Percentiles rank a stretch among this genome's conserved stretches.
Conservation (phyloP, 2,113 vertebrate species). For the Siniperca chuatsi region DNA sequence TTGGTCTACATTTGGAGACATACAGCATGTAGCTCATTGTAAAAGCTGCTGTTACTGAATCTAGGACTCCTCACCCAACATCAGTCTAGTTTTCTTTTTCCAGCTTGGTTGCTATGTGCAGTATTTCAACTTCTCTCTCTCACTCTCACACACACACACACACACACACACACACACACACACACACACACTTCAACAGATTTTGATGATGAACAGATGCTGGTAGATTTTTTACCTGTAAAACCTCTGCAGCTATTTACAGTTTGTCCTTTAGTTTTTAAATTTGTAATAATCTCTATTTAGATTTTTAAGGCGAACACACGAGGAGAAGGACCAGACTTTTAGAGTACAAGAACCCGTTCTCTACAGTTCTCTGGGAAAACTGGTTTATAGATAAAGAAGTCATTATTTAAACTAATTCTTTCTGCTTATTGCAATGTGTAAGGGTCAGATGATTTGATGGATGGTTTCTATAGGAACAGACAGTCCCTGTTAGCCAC, state of each 20-base stretch:
- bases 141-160: too few species aligned
- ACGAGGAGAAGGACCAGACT: background rate
- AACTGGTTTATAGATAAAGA: background rate
- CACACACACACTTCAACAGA: background rate
- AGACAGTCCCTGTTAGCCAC: background rate
- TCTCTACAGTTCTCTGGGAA: background rate
- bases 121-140: background rate
- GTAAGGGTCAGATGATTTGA: background rate
- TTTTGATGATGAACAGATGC: background rate
- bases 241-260: conserved; percentile 4
- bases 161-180: too few species aligned
- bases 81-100: background rate
- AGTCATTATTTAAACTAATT: background rate
- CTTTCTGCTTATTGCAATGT: background rate
- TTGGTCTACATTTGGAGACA: too few species aligned
- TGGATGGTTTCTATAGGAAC: background rate
- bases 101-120: background rate
- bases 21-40: background rate
- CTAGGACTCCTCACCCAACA: background rate
- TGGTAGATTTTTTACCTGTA: background rate
- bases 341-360: background rate
- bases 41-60: background rate
- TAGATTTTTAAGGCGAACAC: too few species aligned
- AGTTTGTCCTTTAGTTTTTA: background rate
- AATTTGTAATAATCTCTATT: background rate